These are phyloP conservation scores for Drosophila koepferae DNA, from an alignment of 2,888 invertebrate species.

Conservation along the genomic window DNA sequence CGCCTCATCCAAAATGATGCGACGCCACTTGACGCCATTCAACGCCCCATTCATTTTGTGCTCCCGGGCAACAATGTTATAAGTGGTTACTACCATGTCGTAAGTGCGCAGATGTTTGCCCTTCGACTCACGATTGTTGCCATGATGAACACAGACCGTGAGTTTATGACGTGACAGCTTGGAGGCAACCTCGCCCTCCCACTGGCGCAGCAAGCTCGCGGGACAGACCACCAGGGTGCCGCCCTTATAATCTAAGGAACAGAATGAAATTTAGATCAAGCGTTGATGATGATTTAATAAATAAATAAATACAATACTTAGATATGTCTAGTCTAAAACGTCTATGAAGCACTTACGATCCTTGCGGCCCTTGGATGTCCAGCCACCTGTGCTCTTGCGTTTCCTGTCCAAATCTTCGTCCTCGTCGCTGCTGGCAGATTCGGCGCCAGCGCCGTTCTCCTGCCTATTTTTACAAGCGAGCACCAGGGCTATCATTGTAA, in stretches of 20 bases:
- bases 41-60: conserved; percentile 87
- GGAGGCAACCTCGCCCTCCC: conserved; percentile 91
- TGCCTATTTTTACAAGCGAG: conserved; percentile 86
- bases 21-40: conserved; percentile 91
- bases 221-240: conserved; percentile 96
- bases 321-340: background rate
- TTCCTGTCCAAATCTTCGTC: conserved; percentile 47
- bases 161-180: conserved; percentile 88
- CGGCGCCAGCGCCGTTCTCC: conserved; percentile 55
- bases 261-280: background rate
- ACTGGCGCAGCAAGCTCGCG: conserved; percentile 95
- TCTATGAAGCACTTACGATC: conserved; percentile 66
- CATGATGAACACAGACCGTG: conserved; percentile 91
- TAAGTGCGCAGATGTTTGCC: conserved; percentile 88
- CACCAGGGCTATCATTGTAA: conserved; percentile 92
- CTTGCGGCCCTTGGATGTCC: conserved; percentile 81
- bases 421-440: conserved; percentile 62
- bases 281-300: background rate
- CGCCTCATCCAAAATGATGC: conserved; percentile 97
- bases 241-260: conserved; percentile 86
- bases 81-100: conserved; percentile 96
- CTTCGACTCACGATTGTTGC: conserved; percentile 89
- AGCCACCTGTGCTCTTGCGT: conserved; percentile 44
- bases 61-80: conserved; percentile 90
- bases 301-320: background rate